Base-by-base conservation (phyloP, 2,113 vertebrate genomes). In the Piprites chloris region DNA sequence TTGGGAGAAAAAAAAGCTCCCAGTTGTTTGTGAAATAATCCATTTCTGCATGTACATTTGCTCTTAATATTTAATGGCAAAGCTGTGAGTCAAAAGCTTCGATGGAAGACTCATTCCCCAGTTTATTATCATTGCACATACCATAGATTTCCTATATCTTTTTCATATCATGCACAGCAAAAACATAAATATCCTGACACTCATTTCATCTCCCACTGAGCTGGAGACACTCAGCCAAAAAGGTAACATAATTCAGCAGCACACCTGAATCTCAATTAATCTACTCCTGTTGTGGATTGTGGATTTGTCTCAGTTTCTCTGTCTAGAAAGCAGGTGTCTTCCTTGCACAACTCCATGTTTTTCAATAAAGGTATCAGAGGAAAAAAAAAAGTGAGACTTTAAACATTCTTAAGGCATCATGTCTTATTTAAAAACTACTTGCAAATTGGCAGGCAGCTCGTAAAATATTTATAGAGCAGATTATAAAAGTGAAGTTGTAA, bases 401-500 rank as follows among this genome's bases (percentile, higher is more conserved):
- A 95, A 95, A 96, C 87, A 97, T 97, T 97, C 92, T 91, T 94
- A 91, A 84, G 82, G 92, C 89, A 87, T 96, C 93, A 93, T 89
- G 86, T 94, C 90, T 96, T 95, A 94, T 96, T 96, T 94, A 94
- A 96, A 95, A 96, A 85, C 30, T 84, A 94, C 92, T 96, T 96
- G 77, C 93, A 96, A 93, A 95, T 94, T 95, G 95, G 86, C 95
- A 97, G 90, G 67, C 91, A 95, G 85, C 90, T 95, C 2, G 0
- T 97, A 91, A 97, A 97, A 95, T 93, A 97, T 97, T 97, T 86
- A 97, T 90, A 41, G 56, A 50, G 71, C 71, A 92, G 93, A 90
- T 96, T 94, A 91, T 97, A 95, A 95, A 95, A 97, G 89, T 90
- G 94, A 96, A 93, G 92, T 83, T 95, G 68, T 95, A 96, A 97